These are phyloP conservation scores for Pangasianodon gigas DNA, from an alignment of 2,113 vertebrate species.

Conservation along the genomic window DNA sequence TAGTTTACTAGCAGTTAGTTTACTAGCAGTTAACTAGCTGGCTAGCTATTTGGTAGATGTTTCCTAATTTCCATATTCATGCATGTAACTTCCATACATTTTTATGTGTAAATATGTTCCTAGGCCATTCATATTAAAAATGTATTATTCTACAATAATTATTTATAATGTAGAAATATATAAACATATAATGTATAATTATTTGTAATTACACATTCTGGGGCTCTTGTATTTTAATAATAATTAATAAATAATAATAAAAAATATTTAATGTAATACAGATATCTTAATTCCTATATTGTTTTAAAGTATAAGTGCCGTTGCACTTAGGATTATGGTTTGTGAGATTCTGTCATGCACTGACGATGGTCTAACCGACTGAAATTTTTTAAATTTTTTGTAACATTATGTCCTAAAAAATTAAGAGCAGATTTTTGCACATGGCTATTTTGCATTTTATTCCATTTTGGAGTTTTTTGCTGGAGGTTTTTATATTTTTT, in stretches of 20 bases:
- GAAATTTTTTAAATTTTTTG: background rate
- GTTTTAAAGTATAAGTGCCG: background rate
- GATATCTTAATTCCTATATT: background rate
- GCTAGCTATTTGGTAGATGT: background rate
- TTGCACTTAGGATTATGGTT: background rate
- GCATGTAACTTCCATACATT: background rate
- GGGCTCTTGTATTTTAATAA: background rate
- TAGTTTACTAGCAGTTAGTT: background rate
- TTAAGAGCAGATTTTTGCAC: background rate
- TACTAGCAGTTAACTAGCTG: background rate
- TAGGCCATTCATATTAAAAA: background rate
- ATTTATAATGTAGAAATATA: background rate
- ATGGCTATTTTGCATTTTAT: background rate
- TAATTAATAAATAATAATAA: background rate
- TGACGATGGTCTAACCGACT: background rate
- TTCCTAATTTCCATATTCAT: background rate
- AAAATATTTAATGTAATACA: background rate
- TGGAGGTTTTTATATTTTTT: background rate
- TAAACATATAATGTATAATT: background rate
- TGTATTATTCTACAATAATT: background rate
- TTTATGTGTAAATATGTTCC: background rate
- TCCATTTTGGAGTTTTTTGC: background rate
- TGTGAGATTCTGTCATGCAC: background rate
- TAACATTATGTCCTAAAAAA: background rate
- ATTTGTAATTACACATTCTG: background rate